phyloP scores from a whole-genome alignment of 2,797 vertebrate species.

The Brachymystax lenok region DNA sequence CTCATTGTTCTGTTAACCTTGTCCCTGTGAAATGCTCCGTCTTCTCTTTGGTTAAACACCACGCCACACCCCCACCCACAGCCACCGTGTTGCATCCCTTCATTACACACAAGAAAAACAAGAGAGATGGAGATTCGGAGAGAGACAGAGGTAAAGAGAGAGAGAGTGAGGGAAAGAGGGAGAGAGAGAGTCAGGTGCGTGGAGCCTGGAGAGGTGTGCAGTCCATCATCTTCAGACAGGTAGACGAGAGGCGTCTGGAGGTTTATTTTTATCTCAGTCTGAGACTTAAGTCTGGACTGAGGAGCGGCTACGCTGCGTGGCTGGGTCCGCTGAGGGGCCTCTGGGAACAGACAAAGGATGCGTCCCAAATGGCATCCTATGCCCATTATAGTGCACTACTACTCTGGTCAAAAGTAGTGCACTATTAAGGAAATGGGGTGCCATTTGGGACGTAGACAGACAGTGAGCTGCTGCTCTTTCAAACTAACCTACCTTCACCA shows the following conservation, averaged over 20 bases:
- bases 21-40: slow-evolving; percentile 56
- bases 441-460: too few relatives aligned
- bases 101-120: slow-evolving; percentile 41
- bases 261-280: slow-evolving; percentile 70
- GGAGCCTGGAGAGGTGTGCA: slow-evolving; percentile 61
- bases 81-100: slow-evolving; percentile 25
- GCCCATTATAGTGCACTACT: too few relatives aligned
- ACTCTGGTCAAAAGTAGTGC: too few relatives aligned
- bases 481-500: too few relatives aligned
- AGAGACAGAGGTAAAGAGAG: too few relatives aligned
- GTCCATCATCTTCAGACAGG: slow-evolving; percentile 66
- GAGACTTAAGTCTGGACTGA: slow-evolving; percentile 17
- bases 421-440: too few relatives aligned
- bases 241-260: slow-evolving; percentile 64
- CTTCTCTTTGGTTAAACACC: slow-evolving; percentile 11
- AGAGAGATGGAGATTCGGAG: not conserved
- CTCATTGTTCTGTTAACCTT: slow-evolving; percentile 56
- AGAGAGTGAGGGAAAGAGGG: slow-evolving; percentile 12
- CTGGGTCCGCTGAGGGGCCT: not conserved
- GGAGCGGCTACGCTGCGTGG: not conserved
- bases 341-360: slow-evolving; percentile 12
- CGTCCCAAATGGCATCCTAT: not conserved
- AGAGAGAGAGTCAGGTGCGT: slow-evolving; percentile 52
- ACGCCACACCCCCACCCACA: not conserved
- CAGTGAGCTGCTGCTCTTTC: too few relatives aligned